A percentile compares a stretch with the other conserved stretches of the same genome.
These are phyloP conservation scores for Lanistes nyassanus DNA, from an alignment of 1,140 invertebrate species.

Conservation along the genomic window DNA sequence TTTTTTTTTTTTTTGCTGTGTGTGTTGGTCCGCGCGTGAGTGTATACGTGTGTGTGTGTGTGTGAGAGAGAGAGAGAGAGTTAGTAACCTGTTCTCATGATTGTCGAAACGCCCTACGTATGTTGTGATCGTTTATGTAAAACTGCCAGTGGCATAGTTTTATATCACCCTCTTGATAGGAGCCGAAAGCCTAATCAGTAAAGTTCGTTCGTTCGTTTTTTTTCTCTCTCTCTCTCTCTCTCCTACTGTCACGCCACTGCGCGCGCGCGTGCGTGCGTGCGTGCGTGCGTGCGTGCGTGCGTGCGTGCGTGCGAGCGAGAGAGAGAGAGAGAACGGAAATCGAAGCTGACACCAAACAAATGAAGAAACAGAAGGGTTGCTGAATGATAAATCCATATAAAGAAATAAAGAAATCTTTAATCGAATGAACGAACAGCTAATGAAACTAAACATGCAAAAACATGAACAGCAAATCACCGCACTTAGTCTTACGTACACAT, in stretches of 20 bases:
- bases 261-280: conserved; percentile 3
- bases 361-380: not conserved
- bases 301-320: not conserved
- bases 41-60: conserved; percentile 11
- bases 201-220: too few relatives aligned
- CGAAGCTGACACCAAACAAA: not conserved
- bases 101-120: not conserved
- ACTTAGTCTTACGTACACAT: not conserved
- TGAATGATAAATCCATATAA: not conserved
- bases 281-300: not conserved
- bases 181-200: too few relatives aligned
- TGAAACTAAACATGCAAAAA: not conserved
- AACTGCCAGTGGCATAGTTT: not conserved
- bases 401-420: not conserved
- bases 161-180: too few relatives aligned
- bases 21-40: too few relatives aligned
- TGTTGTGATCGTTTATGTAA: not conserved
- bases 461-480: not conserved
- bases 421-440: not conserved
- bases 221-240: too few relatives aligned
- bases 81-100: not conserved
- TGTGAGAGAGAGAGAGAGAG: not conserved
- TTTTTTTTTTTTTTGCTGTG: not conserved
- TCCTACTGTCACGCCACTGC: not conserved
- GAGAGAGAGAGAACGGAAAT: too few relatives aligned